phyloP scores from a whole-genome alignment of 2,888 invertebrate species.

The Agelastica alni region DNA sequence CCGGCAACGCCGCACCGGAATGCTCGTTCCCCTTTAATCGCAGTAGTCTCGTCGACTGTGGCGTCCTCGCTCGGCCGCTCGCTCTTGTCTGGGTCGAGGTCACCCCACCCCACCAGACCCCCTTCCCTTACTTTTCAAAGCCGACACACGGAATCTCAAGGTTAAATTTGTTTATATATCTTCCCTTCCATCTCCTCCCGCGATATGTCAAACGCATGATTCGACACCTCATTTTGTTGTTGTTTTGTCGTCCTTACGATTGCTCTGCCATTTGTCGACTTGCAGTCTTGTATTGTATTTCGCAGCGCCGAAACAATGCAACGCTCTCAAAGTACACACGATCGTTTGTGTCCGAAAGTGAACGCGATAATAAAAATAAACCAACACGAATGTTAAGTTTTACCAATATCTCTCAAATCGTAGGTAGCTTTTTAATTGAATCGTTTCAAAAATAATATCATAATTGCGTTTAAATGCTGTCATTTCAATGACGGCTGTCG shows the following conservation, averaged over 20 bases:
- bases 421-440: no score
- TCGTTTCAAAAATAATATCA: no score
- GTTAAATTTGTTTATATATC: slow-evolving; percentile 54
- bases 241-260: neutral
- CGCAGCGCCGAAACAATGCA: no score
- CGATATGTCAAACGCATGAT: slow-evolving; percentile 20
- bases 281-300: no score
- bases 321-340: no score
- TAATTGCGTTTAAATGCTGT: no score
- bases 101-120: slow-evolving; percentile 51
- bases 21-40: slow-evolving; percentile 52
- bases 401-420: no score
- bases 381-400: no score
- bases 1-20: slow-evolving; percentile 28
- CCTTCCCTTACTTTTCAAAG: slow-evolving; percentile 39
- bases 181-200: slow-evolving; percentile 27
- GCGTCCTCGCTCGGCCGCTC: slow-evolving; percentile 50
- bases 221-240: slow-evolving; percentile 1
- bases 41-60: slow-evolving; percentile 46
- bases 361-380: no score
- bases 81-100: slow-evolving; percentile 53
- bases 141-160: slow-evolving; percentile 52
- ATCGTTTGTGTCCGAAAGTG: no score
- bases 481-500: no score
- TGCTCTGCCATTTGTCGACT: neutral